Evolutionary conservation across 2,113 vertebrate genomes (phyloP), one percentile per base, ranked within the genome.

Genomic region (Tretioscincus oriximinensis): DNA sequence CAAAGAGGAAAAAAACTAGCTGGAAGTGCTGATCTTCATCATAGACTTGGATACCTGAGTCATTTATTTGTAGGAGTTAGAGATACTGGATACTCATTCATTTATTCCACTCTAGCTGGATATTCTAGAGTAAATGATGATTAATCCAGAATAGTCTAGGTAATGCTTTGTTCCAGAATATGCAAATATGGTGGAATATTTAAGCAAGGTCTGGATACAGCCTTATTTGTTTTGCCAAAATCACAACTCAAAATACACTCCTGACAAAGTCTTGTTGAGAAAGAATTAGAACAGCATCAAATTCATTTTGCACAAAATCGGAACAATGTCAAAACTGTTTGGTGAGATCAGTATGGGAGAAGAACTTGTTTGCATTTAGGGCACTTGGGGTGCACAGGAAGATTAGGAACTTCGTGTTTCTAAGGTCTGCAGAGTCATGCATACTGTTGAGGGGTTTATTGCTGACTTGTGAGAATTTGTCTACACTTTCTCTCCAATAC

Each of bases 401-500:
- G 20, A 28, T 14, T 4, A 7, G 7, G 51, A 3, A 5, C 22
- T 7, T 7, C 10, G 1, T 26, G 28, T 18, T 35, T 20, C 5
- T 58, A 58, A 21, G 0, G 18, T 10, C 47, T 67, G 29, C 28
- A 26, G 20, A 12, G 14, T 21, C 1, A 58, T n/a, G 3, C 24
- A n/a, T 21, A 28, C 22, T 9, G 5, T 69, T 14, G 6, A 4
- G 26, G 1, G 26, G 49, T 71, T 2, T 58, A 74, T 72, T 28
- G 2, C 22, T 63, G 9, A 0, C 35, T 31, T 2, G 63, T 51
- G 11, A 64, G 84, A 88, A 84, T 73, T 72, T 79, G 77, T 79
- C 81, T 61, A n/a, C 1, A 0, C 0, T 12, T 80, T 74, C 58
- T 41, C 41, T 29, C 4, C 10, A 24, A 29, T 31, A 60, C 12